Conservation (phyloP, 2,888 invertebrate genomes). For the Acleris holmiana region DNA sequence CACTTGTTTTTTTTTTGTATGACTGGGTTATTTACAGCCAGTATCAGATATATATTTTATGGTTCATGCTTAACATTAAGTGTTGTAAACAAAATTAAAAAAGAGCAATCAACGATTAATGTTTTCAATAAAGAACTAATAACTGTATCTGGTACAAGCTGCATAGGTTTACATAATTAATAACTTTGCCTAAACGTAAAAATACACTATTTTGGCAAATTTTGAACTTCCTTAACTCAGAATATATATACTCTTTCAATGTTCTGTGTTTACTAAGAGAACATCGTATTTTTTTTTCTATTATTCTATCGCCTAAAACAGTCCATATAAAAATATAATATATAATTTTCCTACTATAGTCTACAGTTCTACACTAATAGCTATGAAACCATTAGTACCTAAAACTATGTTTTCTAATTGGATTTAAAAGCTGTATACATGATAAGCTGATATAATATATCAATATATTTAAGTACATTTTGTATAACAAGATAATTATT, state of each 20-base stretch:
- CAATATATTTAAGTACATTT: constrained; percentile 8
- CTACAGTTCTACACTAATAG: background rate
- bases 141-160: too few relatives aligned
- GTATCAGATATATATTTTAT: background rate
- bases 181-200: background rate
- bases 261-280: background rate
- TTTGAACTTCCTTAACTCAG: background rate
- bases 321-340: constrained; percentile 20
- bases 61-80: background rate
- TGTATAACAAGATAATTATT: constrained; percentile 7
- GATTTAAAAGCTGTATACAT: constrained; percentile 11
- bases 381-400: constrained; percentile 14
- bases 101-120: too few relatives aligned
- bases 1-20: constrained; percentile 48
- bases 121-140: background rate
- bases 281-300: background rate
- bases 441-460: constrained; percentile 1
- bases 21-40: background rate
- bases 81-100: background rate
- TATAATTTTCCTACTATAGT: constrained; percentile 11
- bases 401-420: too few relatives aligned
- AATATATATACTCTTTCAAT: too few relatives aligned
- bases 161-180: too few relatives aligned
- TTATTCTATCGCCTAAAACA: constrained; percentile 32
- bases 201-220: background rate